Conservation (phyloP, 2,113 vertebrate species). For the Osmerus eperlanus region DNA sequence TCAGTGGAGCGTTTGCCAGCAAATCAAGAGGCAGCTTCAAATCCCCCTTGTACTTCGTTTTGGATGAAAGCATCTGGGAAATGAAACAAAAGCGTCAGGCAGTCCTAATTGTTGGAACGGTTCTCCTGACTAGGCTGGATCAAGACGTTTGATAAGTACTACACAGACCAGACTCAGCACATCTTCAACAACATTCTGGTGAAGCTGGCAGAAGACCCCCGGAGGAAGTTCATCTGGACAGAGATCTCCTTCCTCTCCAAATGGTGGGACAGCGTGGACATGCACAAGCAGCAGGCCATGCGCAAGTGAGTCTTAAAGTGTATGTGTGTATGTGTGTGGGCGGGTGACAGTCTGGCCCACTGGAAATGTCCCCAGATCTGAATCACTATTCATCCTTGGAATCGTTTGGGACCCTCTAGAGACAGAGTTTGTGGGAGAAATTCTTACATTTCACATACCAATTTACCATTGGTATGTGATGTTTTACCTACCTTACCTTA, state of each 20-base stretch:
- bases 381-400: no score
- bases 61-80: no score
- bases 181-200: slow-evolving; percentile 96
- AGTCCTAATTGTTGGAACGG: not conserved
- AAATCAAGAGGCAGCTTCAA: no score
- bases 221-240: slow-evolving; percentile 95
- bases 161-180: slow-evolving; percentile 93
- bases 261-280: slow-evolving; percentile 93
- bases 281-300: slow-evolving; percentile 83
- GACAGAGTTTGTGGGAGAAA: no score
- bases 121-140: slow-evolving; percentile 81
- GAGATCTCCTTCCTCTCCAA: slow-evolving; percentile 96
- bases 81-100: no score
- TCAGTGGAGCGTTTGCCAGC: no score
- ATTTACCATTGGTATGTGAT: no score
- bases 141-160: slow-evolving; percentile 99
- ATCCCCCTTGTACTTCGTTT: no score
- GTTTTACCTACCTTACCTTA: no score
- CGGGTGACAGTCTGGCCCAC: not conserved
- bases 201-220: slow-evolving; percentile 90
- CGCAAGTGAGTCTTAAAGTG: slow-evolving; percentile 76
- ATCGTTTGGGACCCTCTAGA: no score
- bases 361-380: not conserved
- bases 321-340: not conserved
- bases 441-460: no score